Evolutionary conservation across 2,888 invertebrate species (phyloP), one percentile per base, ranked within the genome.

Genomic region (Leptinotarsa tumamoca): DNA sequence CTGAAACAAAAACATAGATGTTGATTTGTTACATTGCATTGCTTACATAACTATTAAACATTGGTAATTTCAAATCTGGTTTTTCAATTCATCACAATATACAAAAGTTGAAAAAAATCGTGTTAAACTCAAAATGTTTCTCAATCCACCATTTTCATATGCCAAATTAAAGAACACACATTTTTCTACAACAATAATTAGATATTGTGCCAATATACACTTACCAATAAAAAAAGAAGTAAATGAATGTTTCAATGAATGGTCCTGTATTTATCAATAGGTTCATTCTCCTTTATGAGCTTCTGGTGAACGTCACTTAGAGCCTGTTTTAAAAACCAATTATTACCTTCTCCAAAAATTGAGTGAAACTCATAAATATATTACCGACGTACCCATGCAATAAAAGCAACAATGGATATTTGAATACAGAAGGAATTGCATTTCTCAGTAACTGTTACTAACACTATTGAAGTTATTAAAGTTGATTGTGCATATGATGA

Each of bases 241-340:
- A n/a, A 63, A 33, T 15, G 10, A 61, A 15, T 18, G n/a, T 27
- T n/a, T 63, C 86, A 89, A 84, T 88, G 88, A 80, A 88, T 87
- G 76, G 84, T 86, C 84, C 88, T 85, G 81, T 85, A 86, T 81
- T 85, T 84, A 58, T 87, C 86, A 81, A 88, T 78, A 72, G 88
- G 83, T 82, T 86, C 87, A 79, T 89, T 90, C 82, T 92, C 91
- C 85, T 93, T 93, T 87, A 95, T 95, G 89, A 96, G 91, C 90
- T 94, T 94, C 90, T 93, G 94, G 89, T 96, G 96, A 85, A 95
- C 93, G 86, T 92, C 93, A 91, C 95, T 95, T 89, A 96, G 92
- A 87, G 94, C 95, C 95, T 96, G 88, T 82, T 83, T 71, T 18
- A 27, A 71, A 71, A 71, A 21, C 49, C 49, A 21, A 71, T 51